Base-by-base conservation (phyloP, 2,113 vertebrate genomes). In the Lethenteron reissneri region DNA sequence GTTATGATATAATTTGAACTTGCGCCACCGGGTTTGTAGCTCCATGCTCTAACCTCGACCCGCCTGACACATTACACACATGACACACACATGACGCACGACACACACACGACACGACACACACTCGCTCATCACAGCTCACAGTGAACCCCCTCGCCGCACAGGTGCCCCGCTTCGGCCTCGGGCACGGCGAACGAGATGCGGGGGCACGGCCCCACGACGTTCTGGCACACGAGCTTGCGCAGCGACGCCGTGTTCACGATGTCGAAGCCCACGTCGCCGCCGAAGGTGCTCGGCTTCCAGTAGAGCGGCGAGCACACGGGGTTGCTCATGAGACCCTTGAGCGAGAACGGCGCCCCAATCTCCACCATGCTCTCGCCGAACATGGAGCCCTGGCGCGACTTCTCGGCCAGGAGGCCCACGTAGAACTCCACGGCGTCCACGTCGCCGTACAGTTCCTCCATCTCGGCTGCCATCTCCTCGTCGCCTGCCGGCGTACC, bases 361-460 rank as follows among this genome's bases (percentile, higher is more conserved):
- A 64, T 64, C 60, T 64, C 60, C 17, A 64, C 17, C 60, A 64
- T 64, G 60, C 14, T 64, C 17, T 64, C 60, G 14, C 60, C 60
- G 17, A 64, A 64, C 71, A 94, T 87, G 76, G 83, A 81, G 2
- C 85, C 85, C 0, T 77, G 70, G 1, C 92, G 84, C 25, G 92
- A 88, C 76, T 88, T 88, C 79, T 99, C 94, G 68, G 96, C 83
- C 57, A 99, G 76, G 12, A 99, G 84, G 57, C 84, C 94, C 1
- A 90, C 82, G 71, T 96, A 97, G 11, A 99, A 80, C 78, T 99
- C 94, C 82, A 99, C 83, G 1, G 90, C 90, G 6, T 99, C 89
- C 0, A 99, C 83, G 69, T 97, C 82, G 8, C 89, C 89, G 1
- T 99, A 99, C 72, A 95, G 78, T 19, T 88, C 87, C 78, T 92